These are phyloP conservation scores for Ridgeia piscesae DNA, from an alignment of 1,140 invertebrate genomes.

Conservation along the genomic window DNA sequence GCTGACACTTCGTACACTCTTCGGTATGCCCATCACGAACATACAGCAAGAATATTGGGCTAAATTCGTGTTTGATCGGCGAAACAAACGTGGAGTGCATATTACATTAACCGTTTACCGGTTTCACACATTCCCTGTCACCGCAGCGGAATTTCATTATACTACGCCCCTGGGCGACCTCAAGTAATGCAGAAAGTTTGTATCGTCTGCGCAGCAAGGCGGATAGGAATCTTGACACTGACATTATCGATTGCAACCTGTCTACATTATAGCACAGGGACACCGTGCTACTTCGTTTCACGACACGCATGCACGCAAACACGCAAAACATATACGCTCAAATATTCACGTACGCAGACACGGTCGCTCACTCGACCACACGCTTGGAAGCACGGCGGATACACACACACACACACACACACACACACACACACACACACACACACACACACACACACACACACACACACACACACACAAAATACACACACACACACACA, in stretches of 20 bases:
- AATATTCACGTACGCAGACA: neutral
- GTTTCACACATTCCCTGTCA: neutral
- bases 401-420: neutral
- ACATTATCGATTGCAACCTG: neutral
- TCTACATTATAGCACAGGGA: neutral
- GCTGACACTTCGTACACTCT: neutral
- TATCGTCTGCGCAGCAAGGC: neutral
- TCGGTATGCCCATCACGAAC: neutral
- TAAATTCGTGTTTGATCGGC: neutral
- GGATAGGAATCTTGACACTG: neutral
- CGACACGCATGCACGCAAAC: neutral
- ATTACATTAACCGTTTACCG: neutral
- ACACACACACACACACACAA: too few relatives aligned
- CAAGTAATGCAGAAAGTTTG: neutral
- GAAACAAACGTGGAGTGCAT: neutral
- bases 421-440: neutral
- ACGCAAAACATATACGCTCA: too few relatives aligned
- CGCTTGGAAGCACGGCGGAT: neutral
- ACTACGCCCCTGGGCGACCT: neutral
- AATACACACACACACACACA: too few relatives aligned
- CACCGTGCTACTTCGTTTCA: neutral
- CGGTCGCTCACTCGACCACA: too few relatives aligned
- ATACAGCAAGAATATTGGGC: neutral
- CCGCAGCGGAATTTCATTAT: neutral
- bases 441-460: neutral